phyloP scores from a whole-genome alignment of 1,140 invertebrate genomes.

The Brachionus plicatilis region DNA sequence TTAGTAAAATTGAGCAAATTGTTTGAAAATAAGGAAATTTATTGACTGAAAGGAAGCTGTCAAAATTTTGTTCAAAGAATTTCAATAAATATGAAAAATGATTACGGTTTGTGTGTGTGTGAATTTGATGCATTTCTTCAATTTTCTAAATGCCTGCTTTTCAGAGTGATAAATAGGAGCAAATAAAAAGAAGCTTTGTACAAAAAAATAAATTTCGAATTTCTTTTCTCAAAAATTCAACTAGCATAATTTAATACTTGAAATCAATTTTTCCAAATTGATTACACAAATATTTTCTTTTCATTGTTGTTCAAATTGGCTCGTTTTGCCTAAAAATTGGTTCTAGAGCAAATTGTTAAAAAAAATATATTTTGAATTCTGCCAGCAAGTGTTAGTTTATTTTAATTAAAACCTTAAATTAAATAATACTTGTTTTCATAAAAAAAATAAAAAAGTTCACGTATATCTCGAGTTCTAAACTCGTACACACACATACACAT shows the following conservation, averaged over 20 bases:
- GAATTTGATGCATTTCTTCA: neutral
- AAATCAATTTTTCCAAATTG: slow-evolving; percentile 12
- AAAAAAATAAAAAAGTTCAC: neutral
- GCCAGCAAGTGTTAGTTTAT: neutral
- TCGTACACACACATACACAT: neutral
- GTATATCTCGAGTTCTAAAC: neutral
- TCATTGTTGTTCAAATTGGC: neutral
- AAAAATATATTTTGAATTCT: neutral
- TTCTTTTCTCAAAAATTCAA: neutral
- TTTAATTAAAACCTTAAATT: slow-evolving; percentile 14
- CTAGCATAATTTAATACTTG: neutral
- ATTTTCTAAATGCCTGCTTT: neutral
- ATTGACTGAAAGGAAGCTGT: neutral
- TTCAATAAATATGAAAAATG: neutral
- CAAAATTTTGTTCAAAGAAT: neutral
- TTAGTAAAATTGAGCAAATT: neutral
- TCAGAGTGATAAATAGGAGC: neutral
- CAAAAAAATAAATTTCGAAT: neutral
- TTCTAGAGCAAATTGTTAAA: neutral
- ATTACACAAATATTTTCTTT: slow-evolving; percentile 7
- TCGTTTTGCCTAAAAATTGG: neutral
- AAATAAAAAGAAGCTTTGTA: neutral
- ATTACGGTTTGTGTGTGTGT: neutral
- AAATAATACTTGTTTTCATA: neutral
- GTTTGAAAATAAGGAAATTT: neutral